Percentiles rank a stretch among this genome's conserved stretches.
phyloP scores from a whole-genome alignment of 2,888 invertebrate species.

The Eutolmus rufibarbis region DNA sequence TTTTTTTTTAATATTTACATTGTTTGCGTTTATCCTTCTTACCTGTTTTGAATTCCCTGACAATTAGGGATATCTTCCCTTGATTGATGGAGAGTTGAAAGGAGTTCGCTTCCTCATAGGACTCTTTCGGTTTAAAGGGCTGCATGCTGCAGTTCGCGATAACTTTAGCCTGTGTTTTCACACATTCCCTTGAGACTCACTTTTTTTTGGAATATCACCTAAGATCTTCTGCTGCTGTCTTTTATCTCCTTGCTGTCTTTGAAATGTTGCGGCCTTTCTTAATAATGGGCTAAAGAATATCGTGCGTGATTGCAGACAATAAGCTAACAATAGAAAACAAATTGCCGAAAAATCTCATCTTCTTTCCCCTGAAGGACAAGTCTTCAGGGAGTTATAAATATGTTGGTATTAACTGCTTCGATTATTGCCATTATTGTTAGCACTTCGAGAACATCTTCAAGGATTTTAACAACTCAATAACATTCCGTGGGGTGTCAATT shows the following conservation, averaged over 20 bases:
- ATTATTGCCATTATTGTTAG: not conserved
- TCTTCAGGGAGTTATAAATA: not conserved
- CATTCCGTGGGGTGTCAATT: not conserved
- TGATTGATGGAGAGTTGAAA: conserved; percentile 42
- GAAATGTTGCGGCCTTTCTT: not conserved
- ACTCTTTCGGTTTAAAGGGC: not conserved
- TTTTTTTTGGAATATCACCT: not conserved
- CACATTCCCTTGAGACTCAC: not conserved
- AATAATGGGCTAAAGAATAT: not conserved
- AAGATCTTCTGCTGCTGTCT: not conserved
- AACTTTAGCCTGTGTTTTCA: not conserved
- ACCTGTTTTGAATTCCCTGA: conserved; percentile 46
- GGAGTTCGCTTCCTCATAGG: not conserved
- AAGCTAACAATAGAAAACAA: conserved; percentile 43
- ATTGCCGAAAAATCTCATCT: conserved; percentile 46
- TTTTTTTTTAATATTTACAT: conserved; percentile 26
- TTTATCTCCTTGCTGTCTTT: not conserved
- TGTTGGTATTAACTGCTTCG: not conserved
- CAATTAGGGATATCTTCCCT: conserved; percentile 47
- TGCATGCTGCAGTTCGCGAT: not conserved
- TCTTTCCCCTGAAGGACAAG: not conserved
- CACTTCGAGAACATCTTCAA: not conserved
- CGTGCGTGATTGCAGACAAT: conserved; percentile 46
- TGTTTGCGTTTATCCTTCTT: conserved; percentile 40
- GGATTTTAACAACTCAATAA: not conserved